Evolutionary conservation across 2,888 invertebrate species (phyloP).

Genomic region (Melanostoma scalare): DNA sequence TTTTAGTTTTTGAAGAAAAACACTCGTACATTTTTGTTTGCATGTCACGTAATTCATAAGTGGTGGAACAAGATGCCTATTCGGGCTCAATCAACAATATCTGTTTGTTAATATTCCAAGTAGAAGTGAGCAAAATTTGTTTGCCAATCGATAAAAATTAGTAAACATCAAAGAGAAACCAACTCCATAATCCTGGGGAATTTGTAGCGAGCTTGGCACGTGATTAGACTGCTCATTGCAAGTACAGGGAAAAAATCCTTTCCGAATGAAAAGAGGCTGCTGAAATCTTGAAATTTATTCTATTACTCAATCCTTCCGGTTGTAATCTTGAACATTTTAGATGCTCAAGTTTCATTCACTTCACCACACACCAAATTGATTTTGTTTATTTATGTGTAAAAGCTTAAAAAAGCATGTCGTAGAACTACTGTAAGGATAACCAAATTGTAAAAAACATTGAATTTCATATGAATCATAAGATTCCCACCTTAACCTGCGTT

Average conservation of each 20-base stretch:
- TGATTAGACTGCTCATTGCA: conserved; percentile 63
- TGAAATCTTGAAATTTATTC: conserved; percentile 16
- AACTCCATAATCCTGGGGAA: conserved; percentile 67
- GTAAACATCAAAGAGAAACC: conserved; percentile 73
- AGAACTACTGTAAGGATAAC: conserved; percentile 4
- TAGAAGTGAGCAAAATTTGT: conserved; percentile 71
- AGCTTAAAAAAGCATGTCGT: neutral
- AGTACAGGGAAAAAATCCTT: conserved; percentile 44
- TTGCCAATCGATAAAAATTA: conserved; percentile 73
- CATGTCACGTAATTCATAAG: conserved; percentile 68
- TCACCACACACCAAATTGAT: conserved; percentile 53
- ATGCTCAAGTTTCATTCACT: conserved; percentile 47
- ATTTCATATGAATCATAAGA: too few relatives aligned
- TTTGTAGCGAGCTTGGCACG: conserved; percentile 62
- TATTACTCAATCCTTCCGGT: conserved; percentile 16
- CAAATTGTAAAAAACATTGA: too few relatives aligned
- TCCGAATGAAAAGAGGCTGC: conserved; percentile 16
- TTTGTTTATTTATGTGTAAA: conserved; percentile 34
- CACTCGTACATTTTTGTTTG: conserved; percentile 11
- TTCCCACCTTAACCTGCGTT: too few relatives aligned
- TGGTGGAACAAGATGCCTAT: conserved; percentile 65
- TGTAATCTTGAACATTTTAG: conserved; percentile 36
- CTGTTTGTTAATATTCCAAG: conserved; percentile 70
- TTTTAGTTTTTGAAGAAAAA: neutral
- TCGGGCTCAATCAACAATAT: conserved; percentile 71